phyloP scores from a whole-genome alignment of 64 coral and sea anemone species.

The Montipora foliosa region DNA sequence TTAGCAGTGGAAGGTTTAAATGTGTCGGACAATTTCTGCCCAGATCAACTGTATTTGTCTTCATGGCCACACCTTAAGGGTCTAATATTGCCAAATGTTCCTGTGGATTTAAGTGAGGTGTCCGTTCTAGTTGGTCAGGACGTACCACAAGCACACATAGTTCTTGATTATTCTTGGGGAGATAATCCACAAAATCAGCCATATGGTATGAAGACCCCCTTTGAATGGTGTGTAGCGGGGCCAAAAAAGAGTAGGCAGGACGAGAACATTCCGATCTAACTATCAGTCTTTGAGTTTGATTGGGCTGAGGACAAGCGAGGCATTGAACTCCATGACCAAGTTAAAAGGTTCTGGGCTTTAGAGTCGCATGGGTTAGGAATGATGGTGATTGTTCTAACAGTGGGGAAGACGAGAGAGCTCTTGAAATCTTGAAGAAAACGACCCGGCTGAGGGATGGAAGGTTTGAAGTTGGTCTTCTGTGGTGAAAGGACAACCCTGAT shows the following conservation, averaged over 20 bases:
- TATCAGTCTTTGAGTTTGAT: slow-evolving; percentile 61
- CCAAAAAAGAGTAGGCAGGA: slow-evolving; percentile 29
- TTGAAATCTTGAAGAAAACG: not conserved
- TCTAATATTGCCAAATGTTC: slow-evolving; percentile 22
- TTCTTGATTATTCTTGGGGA: slow-evolving; percentile 62
- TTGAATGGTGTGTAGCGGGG: slow-evolving; percentile 67
- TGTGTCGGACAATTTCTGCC: slow-evolving; percentile 55
- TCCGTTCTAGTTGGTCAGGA: slow-evolving; percentile 51
- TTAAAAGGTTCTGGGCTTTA: slow-evolving; percentile 58
- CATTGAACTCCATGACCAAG: slow-evolving; percentile 37
- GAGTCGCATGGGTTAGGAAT: not conserved
- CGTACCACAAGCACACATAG: slow-evolving; percentile 75
- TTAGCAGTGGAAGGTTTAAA: slow-evolving; percentile 49
- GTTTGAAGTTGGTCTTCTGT: not conserved
- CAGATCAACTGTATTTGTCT: slow-evolving; percentile 51
- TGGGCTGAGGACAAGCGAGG: not conserved
- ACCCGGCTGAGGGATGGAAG: not conserved
- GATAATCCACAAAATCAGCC: slow-evolving; percentile 53
- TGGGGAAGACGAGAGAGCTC: not conserved
- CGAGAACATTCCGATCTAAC: not conserved
- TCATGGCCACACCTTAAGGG: slow-evolving; percentile 43
- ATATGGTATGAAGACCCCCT: slow-evolving; percentile 63
- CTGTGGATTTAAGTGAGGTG: not conserved
- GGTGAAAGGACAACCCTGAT: not conserved
- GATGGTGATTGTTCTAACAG: not conserved